phyloP scores from a whole-genome alignment of 2,888 invertebrate species.

The Drosophila setosimentum region DNA sequence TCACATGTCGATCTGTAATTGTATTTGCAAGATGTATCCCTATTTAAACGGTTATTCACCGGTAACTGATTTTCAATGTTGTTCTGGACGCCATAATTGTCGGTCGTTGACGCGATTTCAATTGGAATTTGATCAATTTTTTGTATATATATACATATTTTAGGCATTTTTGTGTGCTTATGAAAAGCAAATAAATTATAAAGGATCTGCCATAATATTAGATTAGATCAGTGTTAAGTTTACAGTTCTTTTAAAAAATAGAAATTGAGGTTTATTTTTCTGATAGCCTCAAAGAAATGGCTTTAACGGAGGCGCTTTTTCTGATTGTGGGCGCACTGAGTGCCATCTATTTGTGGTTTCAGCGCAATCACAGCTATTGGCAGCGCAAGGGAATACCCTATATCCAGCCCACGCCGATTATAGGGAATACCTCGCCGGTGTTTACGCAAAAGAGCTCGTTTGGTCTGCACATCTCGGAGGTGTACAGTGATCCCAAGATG shows the following conservation, averaged over 20 bases:
- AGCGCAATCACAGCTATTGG: slow-evolving; percentile 80
- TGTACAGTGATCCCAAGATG: slow-evolving; percentile 80
- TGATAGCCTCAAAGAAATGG: slow-evolving; percentile 47
- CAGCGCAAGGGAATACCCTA: slow-evolving; percentile 83
- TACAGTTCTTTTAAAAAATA: neutral
- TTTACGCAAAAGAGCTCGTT: slow-evolving; percentile 75
- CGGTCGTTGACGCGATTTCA: neutral
- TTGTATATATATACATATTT: too few relatives aligned
- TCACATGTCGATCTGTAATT: too few relatives aligned
- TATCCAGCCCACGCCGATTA: slow-evolving; percentile 83
- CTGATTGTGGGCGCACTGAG: slow-evolving; percentile 54
- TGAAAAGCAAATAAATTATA: too few relatives aligned
- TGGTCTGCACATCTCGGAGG: slow-evolving; percentile 80
- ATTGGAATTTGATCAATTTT: neutral
- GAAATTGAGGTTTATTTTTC: neutral
- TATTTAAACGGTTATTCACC: too few relatives aligned
- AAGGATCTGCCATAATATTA: too few relatives aligned
- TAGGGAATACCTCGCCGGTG: slow-evolving; percentile 85
- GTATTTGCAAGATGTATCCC: too few relatives aligned
- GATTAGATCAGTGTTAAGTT: neutral
- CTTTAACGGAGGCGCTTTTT: slow-evolving; percentile 65
- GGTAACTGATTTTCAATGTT: neutral
- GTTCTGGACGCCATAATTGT: neutral
- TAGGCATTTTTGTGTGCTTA: too few relatives aligned
- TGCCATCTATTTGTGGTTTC: slow-evolving; percentile 83